These are phyloP conservation scores for Acromyrmex echinatior DNA, from an alignment of 1,140 invertebrate genomes.

Conservation along the genomic window DNA sequence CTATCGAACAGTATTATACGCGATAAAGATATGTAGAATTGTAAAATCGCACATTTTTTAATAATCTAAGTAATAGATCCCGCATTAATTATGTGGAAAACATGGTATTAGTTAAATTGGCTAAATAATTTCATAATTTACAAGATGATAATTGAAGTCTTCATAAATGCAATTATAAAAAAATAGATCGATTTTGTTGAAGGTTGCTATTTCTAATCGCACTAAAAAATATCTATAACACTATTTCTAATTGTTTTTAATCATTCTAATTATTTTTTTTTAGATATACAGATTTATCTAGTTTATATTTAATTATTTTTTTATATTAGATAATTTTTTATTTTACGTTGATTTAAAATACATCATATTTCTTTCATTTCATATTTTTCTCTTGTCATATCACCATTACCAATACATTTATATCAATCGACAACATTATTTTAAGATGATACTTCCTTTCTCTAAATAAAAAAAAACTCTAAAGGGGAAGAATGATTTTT, in stretches of 20 bases:
- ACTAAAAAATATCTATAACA: too few species aligned
- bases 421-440: neutral
- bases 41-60: neutral
- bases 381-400: neutral
- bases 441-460: neutral
- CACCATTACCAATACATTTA: neutral
- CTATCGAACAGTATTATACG: neutral
- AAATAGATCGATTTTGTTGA: too few species aligned
- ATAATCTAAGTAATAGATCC: neutral
- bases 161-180: too few species aligned
- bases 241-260: neutral
- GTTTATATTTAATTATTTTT: neutral
- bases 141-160: too few species aligned
- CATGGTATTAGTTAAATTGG: too few species aligned
- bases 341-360: neutral
- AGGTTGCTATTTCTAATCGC: too few species aligned
- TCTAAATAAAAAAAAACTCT: neutral
- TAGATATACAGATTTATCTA: neutral
- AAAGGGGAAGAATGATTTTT: conserved; percentile 44
- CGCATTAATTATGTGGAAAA: too few species aligned
- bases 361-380: neutral
- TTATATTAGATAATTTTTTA: neutral
- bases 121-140: too few species aligned
- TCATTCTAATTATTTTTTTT: neutral
- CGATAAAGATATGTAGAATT: neutral